Evolutionary conservation across 2,888 invertebrate species (phyloP).

Genomic region (Cerastis leucographa): DNA sequence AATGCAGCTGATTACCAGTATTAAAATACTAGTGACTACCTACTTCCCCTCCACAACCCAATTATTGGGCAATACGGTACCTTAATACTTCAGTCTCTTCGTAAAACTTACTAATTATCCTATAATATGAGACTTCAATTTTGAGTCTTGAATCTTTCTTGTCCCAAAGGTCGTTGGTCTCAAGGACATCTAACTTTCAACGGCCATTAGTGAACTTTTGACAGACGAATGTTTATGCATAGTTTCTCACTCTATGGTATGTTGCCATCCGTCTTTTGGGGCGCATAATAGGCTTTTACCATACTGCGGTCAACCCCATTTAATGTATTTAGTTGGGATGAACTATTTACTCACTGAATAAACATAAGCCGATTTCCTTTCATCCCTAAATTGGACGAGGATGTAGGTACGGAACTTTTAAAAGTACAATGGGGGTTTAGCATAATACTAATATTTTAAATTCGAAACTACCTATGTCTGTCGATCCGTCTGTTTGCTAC

Average conservation of each 20-base stretch:
- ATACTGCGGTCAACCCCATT: constrained; percentile 31
- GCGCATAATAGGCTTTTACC: constrained; percentile 39
- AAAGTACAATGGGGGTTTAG: constrained; percentile 16
- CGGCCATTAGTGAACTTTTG: constrained; percentile 18
- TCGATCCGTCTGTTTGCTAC: neutral
- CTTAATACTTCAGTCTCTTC: neutral
- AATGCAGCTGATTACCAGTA: neutral
- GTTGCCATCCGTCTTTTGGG: constrained; percentile 18
- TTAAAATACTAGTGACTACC: neutral
- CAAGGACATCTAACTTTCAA: constrained; percentile 9
- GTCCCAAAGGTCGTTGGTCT: neutral
- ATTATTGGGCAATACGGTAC: neutral
- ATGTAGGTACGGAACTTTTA: neutral
- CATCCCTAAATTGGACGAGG: constrained; percentile 10
- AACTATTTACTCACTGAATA: constrained; percentile 37
- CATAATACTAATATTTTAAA: neutral
- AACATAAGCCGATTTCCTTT: constrained; percentile 32
- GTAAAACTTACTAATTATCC: neutral
- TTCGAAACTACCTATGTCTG: neutral
- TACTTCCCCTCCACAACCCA: neutral
- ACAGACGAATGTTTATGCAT: constrained; percentile 21
- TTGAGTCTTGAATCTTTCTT: constrained; percentile 8
- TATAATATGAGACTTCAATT: neutral
- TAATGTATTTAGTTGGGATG: constrained; percentile 28
- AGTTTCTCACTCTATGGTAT: constrained; percentile 3